Percentiles rank a stretch among this genome's conserved stretches.
Evolutionary conservation across 1,140 invertebrate genomes (phyloP).

Genomic region (Saccostrea echinata): DNA sequence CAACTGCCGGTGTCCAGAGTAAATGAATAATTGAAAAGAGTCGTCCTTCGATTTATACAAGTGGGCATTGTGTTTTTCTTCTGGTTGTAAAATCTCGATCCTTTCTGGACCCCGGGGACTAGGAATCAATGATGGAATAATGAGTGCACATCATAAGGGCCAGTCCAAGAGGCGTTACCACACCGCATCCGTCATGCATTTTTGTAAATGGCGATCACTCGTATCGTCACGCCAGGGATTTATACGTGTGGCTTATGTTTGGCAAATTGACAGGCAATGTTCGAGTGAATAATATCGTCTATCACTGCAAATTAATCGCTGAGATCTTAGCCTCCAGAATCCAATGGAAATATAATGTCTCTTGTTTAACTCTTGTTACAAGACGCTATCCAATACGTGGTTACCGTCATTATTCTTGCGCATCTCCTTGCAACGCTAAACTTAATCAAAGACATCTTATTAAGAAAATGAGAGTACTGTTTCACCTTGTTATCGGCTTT

Average conservation of each 20-base stretch:
- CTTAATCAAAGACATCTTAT: background rate
- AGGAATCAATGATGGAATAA: background rate
- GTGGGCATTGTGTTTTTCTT: background rate
- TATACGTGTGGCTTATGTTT: background rate
- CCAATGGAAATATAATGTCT: too few relatives aligned
- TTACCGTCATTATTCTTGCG: too few relatives aligned
- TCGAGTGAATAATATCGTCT: background rate
- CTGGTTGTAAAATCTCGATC: background rate
- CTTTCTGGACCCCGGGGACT: background rate
- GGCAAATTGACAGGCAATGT: background rate
- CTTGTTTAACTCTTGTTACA: too few relatives aligned
- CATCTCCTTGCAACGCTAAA: too few relatives aligned
- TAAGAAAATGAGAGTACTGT: background rate
- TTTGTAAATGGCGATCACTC: background rate
- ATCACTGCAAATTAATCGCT: background rate
- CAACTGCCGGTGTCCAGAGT: background rate
- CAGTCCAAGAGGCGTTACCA: background rate
- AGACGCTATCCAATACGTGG: too few relatives aligned
- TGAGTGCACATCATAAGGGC: background rate
- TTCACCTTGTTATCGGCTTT: background rate
- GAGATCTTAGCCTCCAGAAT: background rate
- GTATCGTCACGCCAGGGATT: background rate
- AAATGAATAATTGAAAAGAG: constrained; percentile 11
- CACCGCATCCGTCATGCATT: background rate
- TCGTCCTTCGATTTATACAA: background rate